These are phyloP conservation scores for Callionymus lyra DNA, from an alignment of 2,113 vertebrate genomes.

Conservation along the genomic window DNA sequence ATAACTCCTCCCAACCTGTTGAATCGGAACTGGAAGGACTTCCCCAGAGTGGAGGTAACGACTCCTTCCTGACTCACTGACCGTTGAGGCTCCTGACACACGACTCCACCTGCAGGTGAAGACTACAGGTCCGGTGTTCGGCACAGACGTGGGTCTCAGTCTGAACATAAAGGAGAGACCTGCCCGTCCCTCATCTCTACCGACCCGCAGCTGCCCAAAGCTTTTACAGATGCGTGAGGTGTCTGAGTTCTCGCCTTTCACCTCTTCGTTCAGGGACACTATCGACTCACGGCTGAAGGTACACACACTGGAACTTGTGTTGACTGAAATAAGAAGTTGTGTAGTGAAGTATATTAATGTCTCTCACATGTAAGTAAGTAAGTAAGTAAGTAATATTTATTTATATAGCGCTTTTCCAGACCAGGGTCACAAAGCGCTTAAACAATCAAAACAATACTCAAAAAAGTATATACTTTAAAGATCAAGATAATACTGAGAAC, in stretches of 20 bases:
- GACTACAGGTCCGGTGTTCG: conserved; percentile 45
- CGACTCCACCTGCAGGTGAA: conserved; percentile 47
- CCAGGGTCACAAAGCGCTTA: no score
- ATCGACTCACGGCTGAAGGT: conserved; percentile 79
- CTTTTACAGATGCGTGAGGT: conserved; percentile 78
- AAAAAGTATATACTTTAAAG: no score
- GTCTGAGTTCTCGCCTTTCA: conserved; percentile 66
- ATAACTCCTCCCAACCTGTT: conserved; percentile 75
- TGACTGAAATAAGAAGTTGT: not conserved
- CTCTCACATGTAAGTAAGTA: no score
- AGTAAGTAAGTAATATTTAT: no score
- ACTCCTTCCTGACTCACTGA: no score
- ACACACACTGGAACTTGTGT: not conserved
- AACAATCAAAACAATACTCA: no score
- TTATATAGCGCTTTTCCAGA: no score
- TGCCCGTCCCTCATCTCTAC: no score
- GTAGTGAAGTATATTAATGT: no score
- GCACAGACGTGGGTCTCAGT: conserved; percentile 60
- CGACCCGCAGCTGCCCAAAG: conserved; percentile 60
- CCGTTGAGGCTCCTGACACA: not conserved
- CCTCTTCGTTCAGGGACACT: conserved; percentile 43
- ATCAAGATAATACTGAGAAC: no score
- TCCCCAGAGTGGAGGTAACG: conserved; percentile 70
- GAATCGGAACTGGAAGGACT: conserved; percentile 61
- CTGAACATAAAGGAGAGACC: conserved; percentile 9